phyloP scores from a whole-genome alignment of 2,888 invertebrate genomes.

The Pollenia angustigena region DNA sequence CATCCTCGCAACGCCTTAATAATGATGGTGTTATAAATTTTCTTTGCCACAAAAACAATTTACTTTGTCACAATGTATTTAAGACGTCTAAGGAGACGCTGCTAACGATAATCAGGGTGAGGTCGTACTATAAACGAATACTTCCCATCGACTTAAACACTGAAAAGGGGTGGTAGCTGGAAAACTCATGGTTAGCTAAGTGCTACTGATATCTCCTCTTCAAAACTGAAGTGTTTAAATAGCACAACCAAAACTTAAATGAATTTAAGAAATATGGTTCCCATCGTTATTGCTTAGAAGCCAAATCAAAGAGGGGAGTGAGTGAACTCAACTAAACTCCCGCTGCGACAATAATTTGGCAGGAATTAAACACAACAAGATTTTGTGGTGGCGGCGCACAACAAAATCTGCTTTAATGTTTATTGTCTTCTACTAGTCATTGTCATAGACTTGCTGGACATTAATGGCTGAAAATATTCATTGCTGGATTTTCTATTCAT shows the following conservation, averaged over 20 bases:
- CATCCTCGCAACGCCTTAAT: constrained; percentile 58
- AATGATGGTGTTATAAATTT: constrained; percentile 80
- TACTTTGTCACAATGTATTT: constrained; percentile 79
- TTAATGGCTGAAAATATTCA: constrained; percentile 52
- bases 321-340: background rate
- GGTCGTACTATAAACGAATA: background rate
- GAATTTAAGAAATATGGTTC: constrained; percentile 44
- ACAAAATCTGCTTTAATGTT: constrained; percentile 43
- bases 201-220: constrained; percentile 52
- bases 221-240: constrained; percentile 40
- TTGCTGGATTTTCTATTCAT: constrained; percentile 78
- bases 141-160: background rate
- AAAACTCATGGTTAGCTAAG: constrained; percentile 28
- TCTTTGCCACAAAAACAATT: constrained; percentile 78
- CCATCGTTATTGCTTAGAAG: background rate
- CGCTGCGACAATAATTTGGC: constrained; percentile 77
- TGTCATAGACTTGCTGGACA: constrained; percentile 38
- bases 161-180: background rate
- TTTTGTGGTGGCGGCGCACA: constrained; percentile 22
- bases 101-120: constrained; percentile 46
- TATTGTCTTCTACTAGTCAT: constrained; percentile 37
- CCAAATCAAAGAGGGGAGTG: background rate
- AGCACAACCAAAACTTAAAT: constrained; percentile 10
- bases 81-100: constrained; percentile 37
- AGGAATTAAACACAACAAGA: constrained; percentile 75